Evolutionary conservation across 2,113 vertebrate genomes (phyloP).

Genomic region (Pterocles orientalis): DNA sequence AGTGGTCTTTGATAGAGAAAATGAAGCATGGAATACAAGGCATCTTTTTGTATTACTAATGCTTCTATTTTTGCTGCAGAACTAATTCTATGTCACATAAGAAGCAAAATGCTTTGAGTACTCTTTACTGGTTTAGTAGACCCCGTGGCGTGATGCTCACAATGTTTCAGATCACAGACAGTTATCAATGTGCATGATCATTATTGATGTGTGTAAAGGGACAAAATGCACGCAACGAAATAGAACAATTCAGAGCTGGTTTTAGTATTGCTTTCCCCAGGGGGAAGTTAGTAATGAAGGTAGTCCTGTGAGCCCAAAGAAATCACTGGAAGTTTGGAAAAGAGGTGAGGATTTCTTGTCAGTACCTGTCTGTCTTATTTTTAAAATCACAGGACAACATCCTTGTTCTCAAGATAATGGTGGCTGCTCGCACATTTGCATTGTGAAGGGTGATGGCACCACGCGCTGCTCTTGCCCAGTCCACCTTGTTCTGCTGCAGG

Average conservation of each 20-base stretch:
- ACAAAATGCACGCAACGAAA: not conserved
- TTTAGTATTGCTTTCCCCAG: not conserved
- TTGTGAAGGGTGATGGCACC: constrained; percentile 94
- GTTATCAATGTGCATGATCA: not conserved
- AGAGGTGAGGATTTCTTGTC: not conserved
- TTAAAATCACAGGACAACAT: constrained; percentile 83
- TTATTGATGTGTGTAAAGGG: not conserved
- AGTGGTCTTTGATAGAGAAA: not conserved
- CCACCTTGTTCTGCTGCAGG: constrained; percentile 92
- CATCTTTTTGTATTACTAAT: not conserved
- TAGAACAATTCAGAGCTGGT: not conserved
- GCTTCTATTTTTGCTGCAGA: not conserved
- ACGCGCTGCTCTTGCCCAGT: constrained; percentile 94
- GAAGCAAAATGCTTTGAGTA: not conserved
- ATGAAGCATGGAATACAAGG: not conserved
- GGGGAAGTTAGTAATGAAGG: not conserved
- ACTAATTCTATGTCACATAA: not conserved
- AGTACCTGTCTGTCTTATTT: not conserved
- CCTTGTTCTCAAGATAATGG: constrained; percentile 95
- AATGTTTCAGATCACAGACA: not conserved
- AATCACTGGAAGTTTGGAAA: not conserved
- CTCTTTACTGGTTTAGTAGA: not conserved
- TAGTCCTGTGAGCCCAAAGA: not conserved
- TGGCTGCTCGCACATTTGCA: constrained; percentile 96
- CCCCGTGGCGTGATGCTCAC: not conserved